Percentiles rank a stretch among this genome's conserved stretches.
Conservation (phyloP, 53 echinoderm and acorn worm species). For the Holothuria leucospilota region DNA sequence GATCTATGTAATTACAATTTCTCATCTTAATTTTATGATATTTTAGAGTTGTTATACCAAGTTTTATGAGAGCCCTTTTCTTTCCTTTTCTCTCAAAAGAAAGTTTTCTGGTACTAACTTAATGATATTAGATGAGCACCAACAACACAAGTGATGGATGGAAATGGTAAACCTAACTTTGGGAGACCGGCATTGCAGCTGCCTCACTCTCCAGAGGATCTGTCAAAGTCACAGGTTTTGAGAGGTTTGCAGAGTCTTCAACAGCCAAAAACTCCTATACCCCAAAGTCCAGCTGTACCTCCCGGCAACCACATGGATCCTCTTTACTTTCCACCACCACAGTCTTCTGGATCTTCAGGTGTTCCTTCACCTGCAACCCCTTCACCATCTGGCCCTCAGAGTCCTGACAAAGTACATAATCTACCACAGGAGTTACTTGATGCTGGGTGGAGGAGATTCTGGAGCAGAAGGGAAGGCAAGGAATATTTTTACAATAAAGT, state of each 20-base stretch:
- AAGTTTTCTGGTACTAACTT: no score
- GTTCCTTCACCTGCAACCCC: constrained; percentile 51
- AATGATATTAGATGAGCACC: no score
- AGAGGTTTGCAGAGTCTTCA: constrained; percentile 11
- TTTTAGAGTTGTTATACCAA: no score
- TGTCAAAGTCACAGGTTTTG: not conserved
- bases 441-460: constrained; percentile 94
- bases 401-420: constrained; percentile 94
- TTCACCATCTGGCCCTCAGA: constrained; percentile 67
- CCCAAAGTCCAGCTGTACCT: constrained; percentile 83
- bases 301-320: constrained; percentile 23
- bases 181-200: constrained; percentile 32
- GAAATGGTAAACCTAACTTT: constrained; percentile 9
- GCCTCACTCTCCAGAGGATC: constrained; percentile 23
- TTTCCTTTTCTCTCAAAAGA: no score
- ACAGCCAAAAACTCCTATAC: constrained; percentile 76
- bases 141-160: constrained; percentile 28
- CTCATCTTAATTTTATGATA: no score
- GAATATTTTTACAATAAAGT: constrained; percentile 98
- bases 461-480: constrained; percentile 91
- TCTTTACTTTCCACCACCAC: constrained; percentile 26
- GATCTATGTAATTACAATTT: no score
- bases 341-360: constrained; percentile 40
- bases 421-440: constrained; percentile 89
- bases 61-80: no score